These are phyloP conservation scores for Agrenia bidenticulata DNA, from an alignment of 2,888 invertebrate species.

Conservation along the genomic window DNA sequence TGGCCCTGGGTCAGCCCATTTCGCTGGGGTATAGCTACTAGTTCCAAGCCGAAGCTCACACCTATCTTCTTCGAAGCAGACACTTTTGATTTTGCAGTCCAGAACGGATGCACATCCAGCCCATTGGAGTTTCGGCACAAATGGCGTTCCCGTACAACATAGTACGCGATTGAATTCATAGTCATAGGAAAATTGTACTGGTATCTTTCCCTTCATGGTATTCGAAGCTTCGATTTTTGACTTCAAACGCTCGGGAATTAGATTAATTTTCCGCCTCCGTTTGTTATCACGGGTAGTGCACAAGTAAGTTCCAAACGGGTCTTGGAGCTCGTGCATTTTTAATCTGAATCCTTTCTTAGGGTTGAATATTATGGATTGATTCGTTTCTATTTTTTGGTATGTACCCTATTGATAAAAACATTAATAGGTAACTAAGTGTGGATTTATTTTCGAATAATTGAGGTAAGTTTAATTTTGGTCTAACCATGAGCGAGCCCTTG, in stretches of 20 bases:
- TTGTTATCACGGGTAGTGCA: conserved; percentile 39
- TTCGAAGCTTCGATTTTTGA: conserved; percentile 34
- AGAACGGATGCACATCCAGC: conserved; percentile 47
- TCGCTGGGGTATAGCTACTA: conserved; percentile 29
- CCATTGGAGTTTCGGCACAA: conserved; percentile 44
- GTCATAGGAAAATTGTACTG: conserved; percentile 45
- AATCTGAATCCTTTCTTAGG: conserved; percentile 46
- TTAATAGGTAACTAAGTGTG: not conserved
- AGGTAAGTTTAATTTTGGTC: not conserved
- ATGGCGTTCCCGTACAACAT: conserved; percentile 28
- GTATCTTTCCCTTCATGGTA: conserved; percentile 27
- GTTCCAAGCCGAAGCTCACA: conserved; percentile 35
- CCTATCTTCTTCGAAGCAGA: conserved; percentile 47
- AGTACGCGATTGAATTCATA: conserved; percentile 42
- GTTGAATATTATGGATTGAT: conserved; percentile 40
- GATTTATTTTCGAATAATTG: not conserved
- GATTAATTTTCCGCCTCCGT: conserved; percentile 36
- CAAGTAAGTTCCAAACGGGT: conserved; percentile 46
- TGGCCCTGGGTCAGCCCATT: conserved; percentile 43
- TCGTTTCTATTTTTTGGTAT: conserved; percentile 34
- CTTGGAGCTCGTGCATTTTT: conserved; percentile 28
- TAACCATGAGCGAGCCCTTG: too few relatives aligned
- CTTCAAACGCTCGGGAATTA: conserved; percentile 40
- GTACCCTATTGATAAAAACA: conserved; percentile 41
- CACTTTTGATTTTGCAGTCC: conserved; percentile 50